Evolutionary conservation across 2,113 vertebrate genomes (phyloP).

Genomic region (Clarias batrachus): DNA sequence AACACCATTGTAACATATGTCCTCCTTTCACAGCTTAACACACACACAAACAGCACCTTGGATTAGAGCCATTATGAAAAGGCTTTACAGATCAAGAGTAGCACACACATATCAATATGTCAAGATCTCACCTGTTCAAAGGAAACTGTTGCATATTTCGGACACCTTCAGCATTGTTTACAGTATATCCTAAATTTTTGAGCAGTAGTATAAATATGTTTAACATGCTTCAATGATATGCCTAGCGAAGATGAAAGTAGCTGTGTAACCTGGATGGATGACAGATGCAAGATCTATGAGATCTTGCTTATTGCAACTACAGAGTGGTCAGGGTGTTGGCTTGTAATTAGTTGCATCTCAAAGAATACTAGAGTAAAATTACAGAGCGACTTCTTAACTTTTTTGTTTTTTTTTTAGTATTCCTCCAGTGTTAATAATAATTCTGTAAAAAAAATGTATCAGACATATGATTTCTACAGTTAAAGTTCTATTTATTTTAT

Average conservation of each 20-base stretch:
- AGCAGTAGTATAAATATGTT: too few species aligned
- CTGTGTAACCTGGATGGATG: neutral
- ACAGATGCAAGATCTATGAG: too few species aligned
- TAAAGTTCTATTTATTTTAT: neutral
- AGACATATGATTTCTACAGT: neutral
- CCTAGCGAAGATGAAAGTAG: neutral
- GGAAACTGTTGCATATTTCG: too few species aligned
- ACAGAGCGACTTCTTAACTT: neutral
- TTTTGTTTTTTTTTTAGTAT: neutral
- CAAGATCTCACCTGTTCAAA: too few species aligned
- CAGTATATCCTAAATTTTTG: too few species aligned
- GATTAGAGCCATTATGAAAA: too few species aligned
- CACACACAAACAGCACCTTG: neutral
- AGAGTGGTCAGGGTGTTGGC: neutral
- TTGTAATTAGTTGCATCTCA: neutral
- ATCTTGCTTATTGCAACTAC: neutral
- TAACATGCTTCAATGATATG: neutral
- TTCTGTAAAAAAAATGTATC: neutral
- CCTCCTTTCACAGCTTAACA: neutral
- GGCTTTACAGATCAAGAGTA: too few species aligned
- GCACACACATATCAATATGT: too few species aligned
- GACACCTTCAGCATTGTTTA: too few species aligned
- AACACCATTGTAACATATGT: neutral
- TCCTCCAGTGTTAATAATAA: neutral
- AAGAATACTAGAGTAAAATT: neutral